Conservation (phyloP, 1,140 invertebrate genomes). For the Hylaeus volcanicus region DNA sequence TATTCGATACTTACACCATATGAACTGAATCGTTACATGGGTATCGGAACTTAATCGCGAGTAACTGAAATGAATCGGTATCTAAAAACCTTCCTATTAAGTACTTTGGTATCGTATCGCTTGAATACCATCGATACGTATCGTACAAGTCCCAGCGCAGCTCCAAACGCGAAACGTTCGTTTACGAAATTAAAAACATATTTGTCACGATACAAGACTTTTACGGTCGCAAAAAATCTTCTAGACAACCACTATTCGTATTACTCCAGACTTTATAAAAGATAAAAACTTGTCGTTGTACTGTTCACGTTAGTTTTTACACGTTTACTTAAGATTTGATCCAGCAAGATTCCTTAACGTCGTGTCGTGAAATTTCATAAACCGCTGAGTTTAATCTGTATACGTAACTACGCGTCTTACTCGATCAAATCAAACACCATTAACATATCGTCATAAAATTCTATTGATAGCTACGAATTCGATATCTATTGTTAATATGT, state of each 20-base stretch:
- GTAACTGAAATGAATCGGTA: too few species aligned
- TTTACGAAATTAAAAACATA: constrained; percentile 28
- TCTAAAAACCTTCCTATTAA: too few species aligned
- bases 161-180: constrained; percentile 1
- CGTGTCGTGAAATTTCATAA: constrained; percentile 15
- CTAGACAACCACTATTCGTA: constrained; percentile 53
- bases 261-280: constrained; percentile 62
- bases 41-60: too few species aligned
- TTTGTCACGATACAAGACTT: constrained; percentile 35
- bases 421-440: constrained; percentile 39
- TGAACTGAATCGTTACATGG: too few species aligned
- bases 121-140: too few species aligned
- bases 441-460: constrained; percentile 1
- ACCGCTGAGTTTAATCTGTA: constrained; percentile 35
- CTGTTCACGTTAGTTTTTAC: constrained; percentile 51
- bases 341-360: constrained; percentile 40
- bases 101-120: too few species aligned
- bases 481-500: constrained; percentile 31
- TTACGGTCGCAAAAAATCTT: constrained; percentile 50
- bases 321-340: constrained; percentile 43
- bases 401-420: constrained; percentile 16
- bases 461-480: constrained; percentile 25
- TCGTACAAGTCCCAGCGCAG: too few species aligned
- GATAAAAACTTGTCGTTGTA: constrained; percentile 68
- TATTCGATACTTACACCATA: too few species aligned